Evolutionary conservation across 2,113 vertebrate genomes (phyloP).

Genomic region (Notothenia rossii): DNA sequence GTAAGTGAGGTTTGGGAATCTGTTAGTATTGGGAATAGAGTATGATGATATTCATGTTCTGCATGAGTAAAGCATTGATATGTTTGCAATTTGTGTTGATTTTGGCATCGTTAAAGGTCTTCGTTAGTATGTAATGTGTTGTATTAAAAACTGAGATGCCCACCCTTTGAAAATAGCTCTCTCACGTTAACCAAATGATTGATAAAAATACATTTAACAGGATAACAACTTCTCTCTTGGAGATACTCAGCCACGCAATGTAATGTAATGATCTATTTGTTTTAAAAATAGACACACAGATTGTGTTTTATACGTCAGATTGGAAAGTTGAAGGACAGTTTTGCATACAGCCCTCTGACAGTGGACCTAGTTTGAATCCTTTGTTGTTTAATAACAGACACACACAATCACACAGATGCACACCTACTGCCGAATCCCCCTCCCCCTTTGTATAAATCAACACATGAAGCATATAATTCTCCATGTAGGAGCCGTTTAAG

Average conservation of each 20-base stretch:
- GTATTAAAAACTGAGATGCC: constrained; percentile 9
- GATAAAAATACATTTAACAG: not conserved
- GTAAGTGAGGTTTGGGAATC: constrained; percentile 48
- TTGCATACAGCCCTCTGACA: constrained; percentile 45
- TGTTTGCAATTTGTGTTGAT: constrained; percentile 38
- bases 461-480: constrained; percentile 81
- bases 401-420: constrained; percentile 66
- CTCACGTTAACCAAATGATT: not conserved
- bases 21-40: constrained; percentile 32
- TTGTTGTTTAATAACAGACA: constrained; percentile 69
- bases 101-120: constrained; percentile 18
- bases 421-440: constrained; percentile 41
- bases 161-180: not conserved
- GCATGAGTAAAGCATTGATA: constrained; percentile 19
- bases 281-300: not conserved
- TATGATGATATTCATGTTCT: constrained; percentile 33
- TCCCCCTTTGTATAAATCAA: constrained; percentile 71
- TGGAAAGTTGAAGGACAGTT: constrained; percentile 18
- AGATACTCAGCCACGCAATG: not conserved
- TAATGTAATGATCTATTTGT: not conserved
- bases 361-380: constrained; percentile 63
- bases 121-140: constrained; percentile 32
- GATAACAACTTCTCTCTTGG: not conserved
- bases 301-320: not conserved
- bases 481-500: constrained; percentile 75